Percentiles rank a stretch among this genome's conserved stretches.
Evolutionary conservation across 2,797 vertebrate species (phyloP).

Genomic region (Nannoperca obscura): DNA sequence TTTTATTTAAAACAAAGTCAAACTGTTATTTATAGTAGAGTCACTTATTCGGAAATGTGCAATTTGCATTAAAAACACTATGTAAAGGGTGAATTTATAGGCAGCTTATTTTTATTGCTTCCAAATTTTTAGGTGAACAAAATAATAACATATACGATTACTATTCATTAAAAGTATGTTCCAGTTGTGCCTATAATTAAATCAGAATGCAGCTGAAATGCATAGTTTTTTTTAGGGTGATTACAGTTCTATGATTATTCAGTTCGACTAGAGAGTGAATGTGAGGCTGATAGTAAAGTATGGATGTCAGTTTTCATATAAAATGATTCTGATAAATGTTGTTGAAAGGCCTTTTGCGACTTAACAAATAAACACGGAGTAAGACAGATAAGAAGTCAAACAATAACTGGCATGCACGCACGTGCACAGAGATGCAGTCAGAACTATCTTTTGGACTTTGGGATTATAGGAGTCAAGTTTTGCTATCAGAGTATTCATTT

Average conservation of each 20-base stretch:
- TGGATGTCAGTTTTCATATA: slow-evolving; percentile 19
- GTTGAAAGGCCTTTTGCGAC: slow-evolving; percentile 25
- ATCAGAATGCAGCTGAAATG: background rate
- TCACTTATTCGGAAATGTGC: slow-evolving; percentile 2
- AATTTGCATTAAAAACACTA: background rate
- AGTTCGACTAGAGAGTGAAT: background rate
- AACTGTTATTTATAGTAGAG: slow-evolving; percentile 36
- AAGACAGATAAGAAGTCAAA: slow-evolving; percentile 50
- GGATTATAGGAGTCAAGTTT: slow-evolving; percentile 70
- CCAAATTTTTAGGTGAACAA: background rate
- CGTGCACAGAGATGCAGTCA: slow-evolving; percentile 30
- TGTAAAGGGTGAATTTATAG: background rate
- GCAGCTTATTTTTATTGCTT: background rate
- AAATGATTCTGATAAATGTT: slow-evolving; percentile 2
- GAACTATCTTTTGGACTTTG: slow-evolving; percentile 55
- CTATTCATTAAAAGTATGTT: background rate
- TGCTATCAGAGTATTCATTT: slow-evolving; percentile 50
- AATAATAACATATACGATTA: background rate
- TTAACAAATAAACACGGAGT: slow-evolving; percentile 19
- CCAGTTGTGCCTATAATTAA: background rate
- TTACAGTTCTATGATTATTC: background rate
- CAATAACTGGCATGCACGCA: slow-evolving; percentile 41
- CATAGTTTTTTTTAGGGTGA: background rate
- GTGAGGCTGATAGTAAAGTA: background rate
- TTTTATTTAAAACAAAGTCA: slow-evolving; percentile 58